These are phyloP conservation scores for Esperia sulphurella DNA, from an alignment of 2,888 invertebrate species.

Conservation along the genomic window DNA sequence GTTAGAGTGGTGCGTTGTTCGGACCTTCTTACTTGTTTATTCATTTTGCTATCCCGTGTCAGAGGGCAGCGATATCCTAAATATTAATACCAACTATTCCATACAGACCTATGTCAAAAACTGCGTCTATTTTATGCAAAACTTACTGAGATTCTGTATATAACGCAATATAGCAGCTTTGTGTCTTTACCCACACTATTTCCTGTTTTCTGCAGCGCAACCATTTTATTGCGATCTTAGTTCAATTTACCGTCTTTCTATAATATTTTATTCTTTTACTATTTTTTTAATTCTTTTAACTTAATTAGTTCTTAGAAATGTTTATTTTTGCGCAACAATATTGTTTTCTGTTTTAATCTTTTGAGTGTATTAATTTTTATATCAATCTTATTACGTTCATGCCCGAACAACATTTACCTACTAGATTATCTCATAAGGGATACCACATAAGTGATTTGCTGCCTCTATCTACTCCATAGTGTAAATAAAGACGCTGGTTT, in stretches of 20 bases:
- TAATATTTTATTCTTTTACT: conserved; percentile 2
- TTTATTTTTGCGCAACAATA: background rate
- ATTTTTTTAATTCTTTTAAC: conserved; percentile 6
- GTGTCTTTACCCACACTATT: background rate
- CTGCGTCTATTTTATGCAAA: background rate
- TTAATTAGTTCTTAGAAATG: conserved; percentile 8
- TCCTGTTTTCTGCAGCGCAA: background rate
- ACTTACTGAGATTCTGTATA: background rate
- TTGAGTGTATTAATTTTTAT: background rate
- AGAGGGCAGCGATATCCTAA: conserved; percentile 30
- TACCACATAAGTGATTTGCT: too few species aligned
- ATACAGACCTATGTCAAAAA: background rate
- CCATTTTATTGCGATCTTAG: conserved; percentile 1
- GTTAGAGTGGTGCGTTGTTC: conserved; percentile 41
- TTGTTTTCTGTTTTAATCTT: background rate
- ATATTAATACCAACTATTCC: conserved; percentile 33
- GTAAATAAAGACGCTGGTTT: too few species aligned
- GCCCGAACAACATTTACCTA: too few species aligned
- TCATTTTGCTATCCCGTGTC: conserved; percentile 41
- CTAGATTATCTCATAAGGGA: too few species aligned
- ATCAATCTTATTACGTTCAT: too few species aligned
- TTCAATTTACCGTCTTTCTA: background rate
- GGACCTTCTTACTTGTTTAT: conserved; percentile 60
- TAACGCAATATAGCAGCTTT: background rate
- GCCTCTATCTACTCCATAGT: too few species aligned